Evolutionary conservation across 2,113 vertebrate species (phyloP).

Genomic region (Empidonax traillii): DNA sequence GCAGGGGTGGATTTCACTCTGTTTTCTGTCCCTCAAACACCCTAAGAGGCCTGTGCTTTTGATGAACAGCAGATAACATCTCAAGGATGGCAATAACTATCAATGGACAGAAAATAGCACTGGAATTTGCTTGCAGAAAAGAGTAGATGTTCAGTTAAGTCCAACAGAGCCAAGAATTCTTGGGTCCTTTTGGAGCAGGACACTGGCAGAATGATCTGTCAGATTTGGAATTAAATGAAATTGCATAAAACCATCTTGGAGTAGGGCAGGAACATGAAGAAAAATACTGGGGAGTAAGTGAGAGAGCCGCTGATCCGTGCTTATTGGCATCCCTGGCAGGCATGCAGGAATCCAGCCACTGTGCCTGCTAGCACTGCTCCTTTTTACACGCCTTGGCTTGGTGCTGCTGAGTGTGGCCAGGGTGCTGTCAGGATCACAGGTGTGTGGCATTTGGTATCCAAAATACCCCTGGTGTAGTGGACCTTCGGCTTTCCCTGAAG

Average conservation of each 20-base stretch:
- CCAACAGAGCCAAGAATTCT: background rate
- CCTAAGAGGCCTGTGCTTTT: background rate
- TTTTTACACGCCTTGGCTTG: background rate
- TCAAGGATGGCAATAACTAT: background rate
- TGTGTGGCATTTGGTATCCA: background rate
- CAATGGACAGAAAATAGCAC: background rate
- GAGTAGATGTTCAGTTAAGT: background rate
- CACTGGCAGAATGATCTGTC: background rate
- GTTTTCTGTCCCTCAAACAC: background rate
- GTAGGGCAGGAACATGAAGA: background rate
- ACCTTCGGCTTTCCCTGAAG: background rate
- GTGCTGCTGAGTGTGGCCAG: background rate
- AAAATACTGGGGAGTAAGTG: background rate
- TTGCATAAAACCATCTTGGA: background rate
- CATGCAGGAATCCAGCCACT: background rate
- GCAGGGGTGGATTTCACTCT: background rate
- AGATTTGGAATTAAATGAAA: background rate
- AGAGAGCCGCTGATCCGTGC: background rate
- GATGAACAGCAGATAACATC: background rate
- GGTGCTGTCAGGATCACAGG: background rate
- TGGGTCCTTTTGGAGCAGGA: background rate
- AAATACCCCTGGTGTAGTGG: background rate
- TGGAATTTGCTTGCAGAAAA: background rate
- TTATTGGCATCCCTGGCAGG: background rate
- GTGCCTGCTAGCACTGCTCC: background rate